phyloP scores from a whole-genome alignment of 1,140 invertebrate species.

The Aricia agestis region DNA sequence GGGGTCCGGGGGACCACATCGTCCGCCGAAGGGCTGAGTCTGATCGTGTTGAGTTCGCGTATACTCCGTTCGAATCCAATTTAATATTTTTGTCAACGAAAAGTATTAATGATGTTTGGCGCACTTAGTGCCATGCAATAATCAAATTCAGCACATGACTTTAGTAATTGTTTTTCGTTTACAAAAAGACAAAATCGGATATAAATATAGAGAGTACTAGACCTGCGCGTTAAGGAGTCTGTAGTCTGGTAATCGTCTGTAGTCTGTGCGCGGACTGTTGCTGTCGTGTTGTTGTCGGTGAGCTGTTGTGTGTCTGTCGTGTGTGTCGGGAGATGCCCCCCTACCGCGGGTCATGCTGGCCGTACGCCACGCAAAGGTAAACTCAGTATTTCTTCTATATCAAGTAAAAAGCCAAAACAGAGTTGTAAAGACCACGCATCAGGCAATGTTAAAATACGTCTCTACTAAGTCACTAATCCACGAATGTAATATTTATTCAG shows the following conservation, averaged over 20 bases:
- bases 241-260: background rate
- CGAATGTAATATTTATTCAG: no score
- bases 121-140: no score
- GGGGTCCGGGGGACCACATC: background rate
- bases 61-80: background rate
- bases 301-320: conserved; percentile 28
- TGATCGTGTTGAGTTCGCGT: background rate
- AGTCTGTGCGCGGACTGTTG: background rate
- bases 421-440: no score
- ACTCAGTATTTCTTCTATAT: no score
- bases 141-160: no score
- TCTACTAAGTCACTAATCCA: no score
- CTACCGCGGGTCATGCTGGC: conserved; percentile 43
- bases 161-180: no score
- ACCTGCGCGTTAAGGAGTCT: background rate
- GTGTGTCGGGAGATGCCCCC: conserved; percentile 41
- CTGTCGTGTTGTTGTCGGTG: background rate
- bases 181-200: background rate
- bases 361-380: conserved; percentile 55
- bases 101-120: background rate
- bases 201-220: background rate
- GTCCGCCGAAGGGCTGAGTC: no score
- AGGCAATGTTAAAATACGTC: no score
- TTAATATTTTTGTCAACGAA: background rate
- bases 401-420: no score